phyloP scores from a whole-genome alignment of 2,888 invertebrate genomes.

The Aplocera efformata region DNA sequence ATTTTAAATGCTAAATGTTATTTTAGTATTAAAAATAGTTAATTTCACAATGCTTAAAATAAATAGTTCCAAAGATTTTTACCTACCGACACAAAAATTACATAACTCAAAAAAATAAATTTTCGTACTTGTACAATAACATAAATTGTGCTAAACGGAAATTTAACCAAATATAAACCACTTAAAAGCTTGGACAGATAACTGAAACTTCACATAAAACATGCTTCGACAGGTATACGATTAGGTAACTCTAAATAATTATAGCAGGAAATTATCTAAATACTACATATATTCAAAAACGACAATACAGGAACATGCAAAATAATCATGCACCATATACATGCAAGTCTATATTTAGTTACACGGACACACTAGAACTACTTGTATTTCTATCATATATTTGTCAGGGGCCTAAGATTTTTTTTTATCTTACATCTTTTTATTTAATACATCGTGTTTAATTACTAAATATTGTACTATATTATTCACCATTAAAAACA shows the following conservation, averaged over 20 bases:
- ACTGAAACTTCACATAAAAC: conserved; percentile 10
- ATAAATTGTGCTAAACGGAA: conserved; percentile 9
- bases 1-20: too few species aligned
- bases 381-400: too few species aligned
- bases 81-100: conserved; percentile 11
- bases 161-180: conserved; percentile 13
- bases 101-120: conserved; percentile 10
- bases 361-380: conserved; percentile 5
- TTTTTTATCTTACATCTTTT: too few species aligned
- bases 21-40: not conserved
- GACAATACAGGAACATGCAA: conserved; percentile 12
- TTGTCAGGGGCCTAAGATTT: too few species aligned
- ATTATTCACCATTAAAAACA: too few species aligned
- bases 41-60: conserved; percentile 1
- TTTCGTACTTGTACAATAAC: not conserved
- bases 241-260: conserved; percentile 6
- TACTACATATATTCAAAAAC: conserved; percentile 8
- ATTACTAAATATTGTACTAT: too few species aligned
- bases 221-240: conserved; percentile 4
- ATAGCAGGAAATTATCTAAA: conserved; percentile 8
- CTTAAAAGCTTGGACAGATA: conserved; percentile 9
- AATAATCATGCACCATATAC: conserved; percentile 11
- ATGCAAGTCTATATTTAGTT: conserved; percentile 5
- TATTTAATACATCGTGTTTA: too few species aligned
- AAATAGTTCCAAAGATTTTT: not conserved